phyloP scores from a whole-genome alignment of 2,888 invertebrate species.

The Cheilosia pagana region DNA sequence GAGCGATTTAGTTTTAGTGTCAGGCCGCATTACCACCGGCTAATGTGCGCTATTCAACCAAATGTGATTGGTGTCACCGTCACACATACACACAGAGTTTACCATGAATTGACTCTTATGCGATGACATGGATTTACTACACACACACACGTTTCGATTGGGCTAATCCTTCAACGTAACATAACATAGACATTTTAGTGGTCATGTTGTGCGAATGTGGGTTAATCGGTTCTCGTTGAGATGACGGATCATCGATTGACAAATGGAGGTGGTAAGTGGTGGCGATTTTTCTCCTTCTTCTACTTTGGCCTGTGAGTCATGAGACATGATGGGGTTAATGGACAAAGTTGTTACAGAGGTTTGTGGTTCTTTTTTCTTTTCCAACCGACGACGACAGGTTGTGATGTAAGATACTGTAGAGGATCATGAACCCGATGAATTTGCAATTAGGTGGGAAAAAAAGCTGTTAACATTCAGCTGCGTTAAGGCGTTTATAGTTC shows the following conservation, averaged over 20 bases:
- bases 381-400: not conserved
- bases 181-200: conserved; percentile 32
- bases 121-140: conserved; percentile 68
- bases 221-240: conserved; percentile 61
- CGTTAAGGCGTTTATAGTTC: not conserved
- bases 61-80: conserved; percentile 58
- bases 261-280: conserved; percentile 37
- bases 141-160: conserved; percentile 43
- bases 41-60: conserved; percentile 45
- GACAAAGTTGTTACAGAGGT: not conserved
- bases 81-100: conserved; percentile 15
- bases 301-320: conserved; percentile 7
- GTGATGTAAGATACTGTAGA: not conserved
- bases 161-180: conserved; percentile 59
- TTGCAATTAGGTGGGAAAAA: not conserved
- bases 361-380: not conserved
- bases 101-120: conserved; percentile 53
- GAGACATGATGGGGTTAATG: conserved; percentile 13
- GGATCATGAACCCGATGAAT: not conserved
- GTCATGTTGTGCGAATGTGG: conserved; percentile 56
- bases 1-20: conserved; percentile 63
- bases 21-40: conserved; percentile 50
- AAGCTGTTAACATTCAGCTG: not conserved
- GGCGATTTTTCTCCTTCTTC: conserved; percentile 5
- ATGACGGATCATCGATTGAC: conserved; percentile 44